phyloP scores from a whole-genome alignment of 2,888 invertebrate genomes.

The Meloe dianella region DNA sequence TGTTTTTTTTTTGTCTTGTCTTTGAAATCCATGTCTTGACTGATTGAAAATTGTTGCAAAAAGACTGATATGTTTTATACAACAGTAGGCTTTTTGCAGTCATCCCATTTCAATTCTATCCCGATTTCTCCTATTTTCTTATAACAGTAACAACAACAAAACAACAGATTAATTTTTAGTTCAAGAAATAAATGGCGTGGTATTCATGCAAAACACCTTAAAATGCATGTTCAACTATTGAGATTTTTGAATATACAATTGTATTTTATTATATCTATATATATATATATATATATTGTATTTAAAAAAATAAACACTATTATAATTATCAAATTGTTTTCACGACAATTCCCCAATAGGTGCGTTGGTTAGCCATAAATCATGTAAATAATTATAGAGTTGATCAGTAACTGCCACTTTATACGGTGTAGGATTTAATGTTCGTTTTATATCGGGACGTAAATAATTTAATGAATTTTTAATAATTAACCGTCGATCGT shows the following conservation, averaged over 20 bases:
- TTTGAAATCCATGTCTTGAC: conserved; percentile 33
- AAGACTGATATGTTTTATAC: conserved; percentile 44
- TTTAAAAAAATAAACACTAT: conserved; percentile 32
- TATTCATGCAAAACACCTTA: conserved; percentile 18
- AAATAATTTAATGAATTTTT: conserved; percentile 82
- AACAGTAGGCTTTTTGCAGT: conserved; percentile 49
- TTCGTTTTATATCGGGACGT: conserved; percentile 93
- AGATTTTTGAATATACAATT: conserved; percentile 44
- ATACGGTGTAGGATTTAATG: conserved; percentile 96
- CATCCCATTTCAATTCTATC: no score
- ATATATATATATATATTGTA: conserved; percentile 46
- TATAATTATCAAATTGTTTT: conserved; percentile 73
- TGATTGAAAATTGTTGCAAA: conserved; percentile 44
- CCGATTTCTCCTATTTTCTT: neutral
- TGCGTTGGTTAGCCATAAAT: conserved; percentile 95
- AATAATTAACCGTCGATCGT: conserved; percentile 90
- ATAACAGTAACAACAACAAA: no score
- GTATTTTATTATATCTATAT: conserved; percentile 47
- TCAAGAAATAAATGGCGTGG: no score
- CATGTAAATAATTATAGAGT: conserved; percentile 93
- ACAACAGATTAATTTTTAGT: no score
- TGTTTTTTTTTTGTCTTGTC: conserved; percentile 44
- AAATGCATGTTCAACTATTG: conserved; percentile 39
- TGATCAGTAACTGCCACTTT: conserved; percentile 95
- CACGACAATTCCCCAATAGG: conserved; percentile 97